Evolutionary conservation across 2,888 invertebrate genomes (phyloP), one percentile per base, ranked within the genome.

Genomic region (Rambutsinella grinnellia): DNA sequence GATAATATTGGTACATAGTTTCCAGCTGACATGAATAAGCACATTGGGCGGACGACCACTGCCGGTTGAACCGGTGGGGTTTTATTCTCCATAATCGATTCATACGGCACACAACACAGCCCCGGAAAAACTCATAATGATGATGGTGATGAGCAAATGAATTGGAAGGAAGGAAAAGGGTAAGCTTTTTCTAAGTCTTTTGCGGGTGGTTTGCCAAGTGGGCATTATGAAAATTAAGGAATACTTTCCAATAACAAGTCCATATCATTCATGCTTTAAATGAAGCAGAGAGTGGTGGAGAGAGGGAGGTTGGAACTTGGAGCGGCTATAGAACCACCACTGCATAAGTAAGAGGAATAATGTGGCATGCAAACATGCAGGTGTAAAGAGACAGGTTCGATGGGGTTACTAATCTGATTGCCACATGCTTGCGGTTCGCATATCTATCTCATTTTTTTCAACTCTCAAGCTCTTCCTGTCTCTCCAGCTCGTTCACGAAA

Each of bases 371-470:
- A 75, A 75, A 67, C 75, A 75, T 75, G 75, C 75, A 75, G 75
- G 75, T 75, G 75, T 68, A 75, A 75, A 68, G 67, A 62, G 75
- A 75, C 75, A 75, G 75, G 75, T 75, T 75, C 68, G 75, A 75
- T 68, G 62, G 75, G 75, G 75, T 68, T 75, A 68, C 75, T 75
- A 75, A 75, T 75, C 75, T 75, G 75, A 75, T 75, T 75, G 75
- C 68, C 75, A 68, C 75, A 75, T 75, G 68, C 75, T 75, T 75
- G 75, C 58, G 75, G 75, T 68, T 68, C 66, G 67, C 68, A 62
- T 67, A 72, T 65, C 54, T 60, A 27, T 28, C 51, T 70, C 47
- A 74, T 67, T 46, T 54, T 74, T 61, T 63, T 66, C 44, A 56
- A 74, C 66, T 56, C 67, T 66, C 61, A n/a, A n/a, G n/a, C n/a